A percentile compares a stretch with the other conserved stretches of the same genome.
Conservation (phyloP, 2,888 invertebrate genomes). For the Limnephilus auricula region DNA sequence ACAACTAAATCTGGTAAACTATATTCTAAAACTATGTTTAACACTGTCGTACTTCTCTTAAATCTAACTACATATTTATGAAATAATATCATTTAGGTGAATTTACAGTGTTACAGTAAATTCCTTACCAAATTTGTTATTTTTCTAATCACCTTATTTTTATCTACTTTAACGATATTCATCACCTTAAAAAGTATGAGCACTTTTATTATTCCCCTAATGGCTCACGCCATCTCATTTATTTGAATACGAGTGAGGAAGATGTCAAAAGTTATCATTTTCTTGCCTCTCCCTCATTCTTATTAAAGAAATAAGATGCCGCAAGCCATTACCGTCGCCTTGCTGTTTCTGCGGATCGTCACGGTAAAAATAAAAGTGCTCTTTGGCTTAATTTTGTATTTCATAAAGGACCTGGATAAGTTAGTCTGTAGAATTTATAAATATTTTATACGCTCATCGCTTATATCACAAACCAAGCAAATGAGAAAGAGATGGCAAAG, state of each 20-base stretch:
- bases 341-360: too few species aligned
- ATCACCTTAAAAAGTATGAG: too few species aligned
- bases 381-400: not conserved
- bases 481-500: slow-evolving; percentile 2
- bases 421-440: slow-evolving; percentile 2
- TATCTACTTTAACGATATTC: not conserved
- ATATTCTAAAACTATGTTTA: not conserved
- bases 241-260: too few species aligned
- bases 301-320: too few species aligned
- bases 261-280: too few species aligned
- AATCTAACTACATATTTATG: not conserved
- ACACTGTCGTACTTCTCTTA: not conserved
- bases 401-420: not conserved
- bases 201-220: too few species aligned
- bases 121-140: not conserved
- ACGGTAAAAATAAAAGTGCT: too few species aligned
- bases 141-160: not conserved
- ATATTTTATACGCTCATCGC: not conserved
- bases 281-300: too few species aligned
- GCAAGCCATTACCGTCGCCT: too few species aligned
- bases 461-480: not conserved
- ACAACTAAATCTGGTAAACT: not conserved
- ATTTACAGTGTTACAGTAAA: not conserved
- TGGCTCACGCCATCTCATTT: too few species aligned
- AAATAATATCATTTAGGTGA: not conserved